Percentiles rank a stretch among this genome's conserved stretches.
These are phyloP conservation scores for Campopleginae sp. DNA, from an alignment of 2,888 invertebrate species.

Conservation along the genomic window DNA sequence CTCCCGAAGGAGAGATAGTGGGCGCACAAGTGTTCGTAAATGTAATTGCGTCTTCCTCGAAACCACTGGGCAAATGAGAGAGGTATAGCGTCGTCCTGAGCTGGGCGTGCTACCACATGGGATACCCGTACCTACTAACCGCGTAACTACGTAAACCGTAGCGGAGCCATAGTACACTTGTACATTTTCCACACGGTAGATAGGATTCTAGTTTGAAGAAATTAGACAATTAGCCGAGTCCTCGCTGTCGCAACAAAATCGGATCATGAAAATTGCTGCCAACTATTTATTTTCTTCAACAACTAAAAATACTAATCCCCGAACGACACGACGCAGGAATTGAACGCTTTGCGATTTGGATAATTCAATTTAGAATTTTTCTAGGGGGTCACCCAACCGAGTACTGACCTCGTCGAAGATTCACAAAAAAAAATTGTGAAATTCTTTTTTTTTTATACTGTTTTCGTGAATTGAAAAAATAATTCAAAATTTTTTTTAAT, in stretches of 20 bases:
- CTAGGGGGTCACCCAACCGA: too few species aligned
- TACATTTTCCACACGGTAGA: neutral
- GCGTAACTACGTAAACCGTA: constrained; percentile 14
- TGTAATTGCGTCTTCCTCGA: constrained; percentile 57
- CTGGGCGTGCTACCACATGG: constrained; percentile 35
- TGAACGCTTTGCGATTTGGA: neutral
- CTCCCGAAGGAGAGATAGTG: constrained; percentile 40
- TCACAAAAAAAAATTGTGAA: too few species aligned
- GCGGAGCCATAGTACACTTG: constrained; percentile 4
- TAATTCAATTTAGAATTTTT: too few species aligned
- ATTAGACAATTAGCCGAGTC: constrained; percentile 48
- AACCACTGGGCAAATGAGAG: constrained; percentile 49
- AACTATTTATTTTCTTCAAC: neutral
- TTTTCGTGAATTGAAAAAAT: too few species aligned
- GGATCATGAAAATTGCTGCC: constrained; percentile 37
- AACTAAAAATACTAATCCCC: neutral
- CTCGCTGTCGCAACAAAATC: constrained; percentile 42
- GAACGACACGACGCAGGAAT: neutral
- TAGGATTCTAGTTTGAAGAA: constrained; percentile 41
- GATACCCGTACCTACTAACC: constrained; percentile 24
- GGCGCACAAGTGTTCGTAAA: constrained; percentile 38
- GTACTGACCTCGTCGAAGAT: too few species aligned
- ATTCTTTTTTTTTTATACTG: too few species aligned
- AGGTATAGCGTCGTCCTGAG: constrained; percentile 7
- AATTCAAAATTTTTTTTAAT: too few species aligned